Base-by-base conservation (phyloP, 2,888 invertebrate species). In the Eurois occulta region DNA sequence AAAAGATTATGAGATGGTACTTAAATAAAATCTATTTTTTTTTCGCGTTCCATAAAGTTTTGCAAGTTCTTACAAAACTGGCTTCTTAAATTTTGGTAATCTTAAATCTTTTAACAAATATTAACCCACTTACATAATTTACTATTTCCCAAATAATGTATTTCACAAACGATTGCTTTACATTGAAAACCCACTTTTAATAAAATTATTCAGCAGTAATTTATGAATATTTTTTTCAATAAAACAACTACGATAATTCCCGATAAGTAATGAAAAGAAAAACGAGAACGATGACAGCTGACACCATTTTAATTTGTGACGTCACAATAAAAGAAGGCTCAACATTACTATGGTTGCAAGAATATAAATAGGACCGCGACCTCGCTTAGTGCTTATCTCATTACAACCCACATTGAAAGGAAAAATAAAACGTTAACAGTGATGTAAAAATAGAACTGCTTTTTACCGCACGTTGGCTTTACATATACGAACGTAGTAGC, bases 371-470 rank as follows among this genome's bases (percentile, higher is more conserved):
- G 77, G 41, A 76, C 4, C 16, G 28, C 68, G 86, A 77, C 86
- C 86, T 81, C 84, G 75, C 62, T 80, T 69, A 69, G 21, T 67
- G 88, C 86, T 87, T 83, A 86, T 88, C 81, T 86, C 74, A 81
- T 85, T 87, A 78, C 77, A 78, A 74, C 75, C 73, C 66, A 87
- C 81, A 78, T 78, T 6, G 64, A 79, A 75, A 81, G 72, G 58
- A 81, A 73, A 84, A 82, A 77, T 77, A 79, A 77, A 87, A 86
- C 70, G 68, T 58, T 76, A 80, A 71, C 69, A 78, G 32, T 67
- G 35, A 62, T 46, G 32, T 76, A 81, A 69, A 87, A 81, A 86
- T 84, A 83, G 78, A 67, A 77, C n/a, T 64, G 69, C 64, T 72
- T 83, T 86, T 86, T 83, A 64, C 69, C 62, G 55, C 64, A 72